These are phyloP conservation scores for Drosophila colorata DNA, from an alignment of 2,888 invertebrate species.

Conservation along the genomic window DNA sequence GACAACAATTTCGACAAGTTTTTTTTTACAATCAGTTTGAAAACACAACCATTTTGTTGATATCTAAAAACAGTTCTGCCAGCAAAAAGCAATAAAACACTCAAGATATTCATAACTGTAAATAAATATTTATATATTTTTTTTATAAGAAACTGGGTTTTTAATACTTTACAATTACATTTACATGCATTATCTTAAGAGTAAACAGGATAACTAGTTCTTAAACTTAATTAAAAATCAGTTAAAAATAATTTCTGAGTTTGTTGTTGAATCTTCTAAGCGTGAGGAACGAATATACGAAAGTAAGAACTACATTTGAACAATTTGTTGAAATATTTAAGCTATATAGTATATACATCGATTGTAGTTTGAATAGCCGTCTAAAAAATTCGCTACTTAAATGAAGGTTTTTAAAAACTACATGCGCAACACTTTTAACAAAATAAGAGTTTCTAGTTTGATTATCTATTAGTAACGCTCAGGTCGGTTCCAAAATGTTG, in stretches of 20 bases:
- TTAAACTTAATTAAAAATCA: constrained; percentile 13
- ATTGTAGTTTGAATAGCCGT: too few species aligned
- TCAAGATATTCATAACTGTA: background rate
- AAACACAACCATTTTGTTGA: background rate
- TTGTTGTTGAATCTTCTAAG: constrained; percentile 35
- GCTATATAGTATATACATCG: constrained; percentile 15
- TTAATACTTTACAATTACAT: constrained; percentile 47
- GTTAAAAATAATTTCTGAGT: constrained; percentile 35
- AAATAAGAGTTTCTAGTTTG: constrained; percentile 33
- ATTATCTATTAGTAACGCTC: constrained; percentile 14
- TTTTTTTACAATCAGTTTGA: too few species aligned
- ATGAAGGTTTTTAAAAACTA: constrained; percentile 4
- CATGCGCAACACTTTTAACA: constrained; percentile 2
- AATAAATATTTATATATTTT: constrained; percentile 42
- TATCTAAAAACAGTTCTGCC: background rate
- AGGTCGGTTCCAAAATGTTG: background rate
- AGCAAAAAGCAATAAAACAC: background rate
- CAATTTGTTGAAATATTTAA: constrained; percentile 16
- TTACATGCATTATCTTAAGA: constrained; percentile 6
- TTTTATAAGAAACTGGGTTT: constrained; percentile 4
- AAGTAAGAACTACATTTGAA: constrained; percentile 26
- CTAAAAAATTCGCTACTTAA: constrained; percentile 45
- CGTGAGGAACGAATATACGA: constrained; percentile 42
- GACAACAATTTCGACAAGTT: background rate
- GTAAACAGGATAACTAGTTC: constrained; percentile 7